phyloP scores from a whole-genome alignment of 2,888 invertebrate genomes.

The Psylliodes chrysocephalus region DNA sequence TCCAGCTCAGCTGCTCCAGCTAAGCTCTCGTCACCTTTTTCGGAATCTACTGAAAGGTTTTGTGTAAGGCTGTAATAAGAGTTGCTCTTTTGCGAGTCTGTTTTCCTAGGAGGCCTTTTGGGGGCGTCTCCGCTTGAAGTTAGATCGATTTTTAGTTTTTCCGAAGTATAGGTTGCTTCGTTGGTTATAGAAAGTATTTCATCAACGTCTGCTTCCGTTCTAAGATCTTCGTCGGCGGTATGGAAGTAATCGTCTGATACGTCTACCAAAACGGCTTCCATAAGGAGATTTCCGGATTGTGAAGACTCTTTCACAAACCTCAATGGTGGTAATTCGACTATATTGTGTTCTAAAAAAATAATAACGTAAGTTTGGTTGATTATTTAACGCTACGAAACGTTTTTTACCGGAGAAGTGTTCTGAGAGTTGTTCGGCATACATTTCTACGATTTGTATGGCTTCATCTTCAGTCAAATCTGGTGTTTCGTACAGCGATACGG shows the following conservation, averaged over 20 bases:
- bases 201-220: constrained; percentile 88
- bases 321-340: constrained; percentile 87
- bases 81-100: constrained; percentile 70
- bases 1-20: constrained; percentile 68
- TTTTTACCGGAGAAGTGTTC: constrained; percentile 82
- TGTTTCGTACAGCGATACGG: constrained; percentile 90
- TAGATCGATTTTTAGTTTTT: constrained; percentile 67
- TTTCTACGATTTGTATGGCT: constrained; percentile 90
- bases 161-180: constrained; percentile 70
- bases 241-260: constrained; percentile 87
- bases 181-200: constrained; percentile 83
- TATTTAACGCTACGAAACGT: too few species aligned
- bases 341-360: constrained; percentile 74
- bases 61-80: constrained; percentile 72
- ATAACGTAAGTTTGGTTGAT: constrained; percentile 3
- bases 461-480: constrained; percentile 93
- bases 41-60: constrained; percentile 71
- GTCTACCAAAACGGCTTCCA: constrained; percentile 93
- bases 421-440: constrained; percentile 93
- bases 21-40: constrained; percentile 64
- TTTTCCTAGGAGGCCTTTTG: constrained; percentile 72
- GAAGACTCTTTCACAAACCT: constrained; percentile 91
- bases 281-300: constrained; percentile 84
- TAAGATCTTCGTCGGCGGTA: constrained; percentile 82
- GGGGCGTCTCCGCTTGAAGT: constrained; percentile 69